A percentile compares a stretch with the other conserved stretches of the same genome.
These are phyloP conservation scores for Nautilus pompilius DNA, from an alignment of 1,140 invertebrate species.

Conservation along the genomic window DNA sequence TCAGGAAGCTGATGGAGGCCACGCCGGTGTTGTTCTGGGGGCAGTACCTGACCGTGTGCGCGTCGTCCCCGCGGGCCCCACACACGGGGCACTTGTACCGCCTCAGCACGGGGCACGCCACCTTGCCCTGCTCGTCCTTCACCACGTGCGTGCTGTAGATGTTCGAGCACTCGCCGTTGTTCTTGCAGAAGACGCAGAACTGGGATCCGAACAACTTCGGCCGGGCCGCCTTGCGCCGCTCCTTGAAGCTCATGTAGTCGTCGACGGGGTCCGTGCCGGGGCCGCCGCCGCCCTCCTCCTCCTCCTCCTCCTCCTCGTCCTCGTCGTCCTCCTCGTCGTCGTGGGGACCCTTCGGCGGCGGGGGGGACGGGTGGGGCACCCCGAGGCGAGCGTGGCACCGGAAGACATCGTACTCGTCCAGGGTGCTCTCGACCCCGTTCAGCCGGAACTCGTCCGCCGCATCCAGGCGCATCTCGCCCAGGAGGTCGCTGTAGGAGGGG, in stretches of 20 bases:
- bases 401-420: not conserved
- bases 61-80: slow-evolving; percentile 57
- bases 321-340: not conserved
- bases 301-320: not conserved
- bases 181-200: slow-evolving; percentile 58
- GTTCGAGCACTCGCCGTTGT: slow-evolving; percentile 58
- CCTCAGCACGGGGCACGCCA: slow-evolving; percentile 60
- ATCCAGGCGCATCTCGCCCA: not conserved
- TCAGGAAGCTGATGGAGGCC: too few relatives aligned
- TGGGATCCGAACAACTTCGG: slow-evolving; percentile 13
- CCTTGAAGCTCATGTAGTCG: slow-evolving; percentile 8
- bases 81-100: slow-evolving; percentile 59
- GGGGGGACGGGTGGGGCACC: not conserved
- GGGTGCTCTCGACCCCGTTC: not conserved
- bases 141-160: slow-evolving; percentile 57
- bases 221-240: slow-evolving; percentile 10
- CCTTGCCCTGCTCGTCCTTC: slow-evolving; percentile 43
- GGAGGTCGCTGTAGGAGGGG: not conserved
- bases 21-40: too few relatives aligned
- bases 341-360: not conserved
- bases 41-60: slow-evolving; percentile 59
- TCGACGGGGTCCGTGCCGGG: not conserved
- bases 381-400: not conserved
- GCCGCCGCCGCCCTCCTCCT: too few relatives aligned
- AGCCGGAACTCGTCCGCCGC: not conserved